phyloP scores from a whole-genome alignment of 2,888 invertebrate species.

The Cantharis lateralis region DNA sequence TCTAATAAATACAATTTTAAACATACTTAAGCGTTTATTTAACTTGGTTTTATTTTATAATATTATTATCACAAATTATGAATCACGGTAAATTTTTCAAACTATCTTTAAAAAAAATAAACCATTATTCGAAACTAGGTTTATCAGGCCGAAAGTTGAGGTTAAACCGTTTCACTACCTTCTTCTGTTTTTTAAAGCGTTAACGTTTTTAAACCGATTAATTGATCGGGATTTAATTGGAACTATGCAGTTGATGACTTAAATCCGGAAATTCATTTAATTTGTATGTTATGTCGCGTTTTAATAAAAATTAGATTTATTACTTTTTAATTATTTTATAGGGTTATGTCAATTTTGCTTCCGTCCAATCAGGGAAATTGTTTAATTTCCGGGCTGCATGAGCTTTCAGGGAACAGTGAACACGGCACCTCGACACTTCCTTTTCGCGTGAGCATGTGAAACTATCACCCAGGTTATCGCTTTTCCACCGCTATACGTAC shows the following conservation, averaged over 20 bases:
- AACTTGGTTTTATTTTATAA: no score
- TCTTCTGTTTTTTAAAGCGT: neutral
- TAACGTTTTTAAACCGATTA: neutral
- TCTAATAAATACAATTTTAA: no score
- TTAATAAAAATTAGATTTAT: neutral
- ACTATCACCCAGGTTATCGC: slow-evolving; percentile 36
- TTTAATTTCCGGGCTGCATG: slow-evolving; percentile 52
- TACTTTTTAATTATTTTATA: slow-evolving; percentile 1
- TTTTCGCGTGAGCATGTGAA: slow-evolving; percentile 40
- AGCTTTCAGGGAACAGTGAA: slow-evolving; percentile 32
- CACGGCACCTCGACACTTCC: slow-evolving; percentile 39
- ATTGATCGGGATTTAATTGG: neutral
- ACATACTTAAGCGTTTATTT: no score
- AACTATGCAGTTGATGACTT: neutral
- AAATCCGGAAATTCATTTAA: neutral
- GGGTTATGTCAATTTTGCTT: slow-evolving; percentile 46
- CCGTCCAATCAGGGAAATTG: slow-evolving; percentile 52
- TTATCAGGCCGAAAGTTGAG: neutral
- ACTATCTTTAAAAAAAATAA: no score
- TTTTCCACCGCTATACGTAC: slow-evolving; percentile 13
- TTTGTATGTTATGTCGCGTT: neutral
- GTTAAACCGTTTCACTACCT: neutral
- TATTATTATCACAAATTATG: no score
- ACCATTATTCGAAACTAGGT: neutral
- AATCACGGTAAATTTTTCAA: no score